Evolutionary conservation across 2,113 vertebrate genomes (phyloP).

Genomic region (Melanerpes aurifrons): DNA sequence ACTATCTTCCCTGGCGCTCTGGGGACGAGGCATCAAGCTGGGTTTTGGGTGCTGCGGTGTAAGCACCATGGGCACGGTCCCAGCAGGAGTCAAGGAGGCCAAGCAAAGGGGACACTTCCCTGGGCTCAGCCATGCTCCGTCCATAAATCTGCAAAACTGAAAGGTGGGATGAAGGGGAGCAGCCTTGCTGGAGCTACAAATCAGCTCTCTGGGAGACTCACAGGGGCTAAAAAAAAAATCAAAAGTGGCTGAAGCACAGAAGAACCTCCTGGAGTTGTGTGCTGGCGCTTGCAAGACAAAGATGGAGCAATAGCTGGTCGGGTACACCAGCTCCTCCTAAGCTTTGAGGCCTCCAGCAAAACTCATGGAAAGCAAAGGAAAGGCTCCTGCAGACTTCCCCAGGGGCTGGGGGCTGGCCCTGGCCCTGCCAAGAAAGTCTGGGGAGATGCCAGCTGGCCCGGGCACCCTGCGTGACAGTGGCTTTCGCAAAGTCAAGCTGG

Average conservation of each 20-base stretch:
- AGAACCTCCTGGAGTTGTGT: neutral
- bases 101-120: neutral
- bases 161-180: neutral
- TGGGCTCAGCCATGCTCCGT: neutral
- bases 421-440: conserved; percentile 12
- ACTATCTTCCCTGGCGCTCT: fast-evolving
- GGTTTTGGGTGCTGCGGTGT: neutral
- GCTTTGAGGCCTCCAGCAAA: neutral
- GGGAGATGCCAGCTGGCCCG: conserved; percentile 40
- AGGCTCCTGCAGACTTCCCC: conserved; percentile 32
- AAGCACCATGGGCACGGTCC: neutral
- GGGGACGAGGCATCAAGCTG: fast-evolving
- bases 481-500: neutral
- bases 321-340: conserved; percentile 35
- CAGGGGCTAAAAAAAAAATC: conserved; percentile 8
- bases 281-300: conserved; percentile 14
- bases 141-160: neutral
- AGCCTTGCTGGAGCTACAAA: neutral
- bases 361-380: conserved; percentile 64
- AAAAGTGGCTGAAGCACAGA: neutral
- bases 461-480: conserved; percentile 12
- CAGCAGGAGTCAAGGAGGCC: neutral
- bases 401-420: neutral
- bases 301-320: conserved; percentile 51
- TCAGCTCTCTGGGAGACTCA: neutral